phyloP scores from a whole-genome alignment of 2,888 invertebrate genomes.

The Polylopha cassiicola region DNA sequence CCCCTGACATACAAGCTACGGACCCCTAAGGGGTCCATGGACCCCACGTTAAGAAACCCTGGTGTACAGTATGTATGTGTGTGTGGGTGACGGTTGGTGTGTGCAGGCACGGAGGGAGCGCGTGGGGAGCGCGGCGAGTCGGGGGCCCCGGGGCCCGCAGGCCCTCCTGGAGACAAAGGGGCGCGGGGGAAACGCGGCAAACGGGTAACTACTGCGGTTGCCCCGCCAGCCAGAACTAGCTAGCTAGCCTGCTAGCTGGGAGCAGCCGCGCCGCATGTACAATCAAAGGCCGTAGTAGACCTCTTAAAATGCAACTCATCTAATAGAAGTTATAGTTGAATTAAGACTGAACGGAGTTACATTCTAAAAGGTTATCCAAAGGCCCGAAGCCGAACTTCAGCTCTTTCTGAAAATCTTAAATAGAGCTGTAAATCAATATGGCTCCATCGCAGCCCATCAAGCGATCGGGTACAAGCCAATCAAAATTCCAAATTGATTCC shows the following conservation, averaged over 20 bases:
- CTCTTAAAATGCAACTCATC: constrained; percentile 1
- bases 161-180: constrained; percentile 91
- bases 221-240: constrained; percentile 15
- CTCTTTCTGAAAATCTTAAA: too few species aligned
- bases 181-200: constrained; percentile 94
- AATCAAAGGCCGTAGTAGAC: constrained; percentile 1
- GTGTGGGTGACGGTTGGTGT: constrained; percentile 31
- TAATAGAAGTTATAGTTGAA: too few species aligned
- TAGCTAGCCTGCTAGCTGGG: constrained; percentile 6
- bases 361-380: too few species aligned
- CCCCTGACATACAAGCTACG: too few species aligned
- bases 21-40: too few species aligned
- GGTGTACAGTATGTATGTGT: constrained; percentile 22
- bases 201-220: constrained; percentile 81
- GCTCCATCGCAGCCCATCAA: too few species aligned
- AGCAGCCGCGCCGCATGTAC: constrained; percentile 15
- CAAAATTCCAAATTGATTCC: not conserved
- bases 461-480: constrained; percentile 22
- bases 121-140: constrained; percentile 89
- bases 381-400: too few species aligned
- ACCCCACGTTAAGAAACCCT: constrained; percentile 1
- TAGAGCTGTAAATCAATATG: too few species aligned
- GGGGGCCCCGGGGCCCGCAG: constrained; percentile 86
- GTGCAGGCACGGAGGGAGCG: constrained; percentile 78
- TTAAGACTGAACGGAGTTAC: too few species aligned